Conservation (phyloP, 2,888 invertebrate genomes). For the Hirtodrosophila cameraria region DNA sequence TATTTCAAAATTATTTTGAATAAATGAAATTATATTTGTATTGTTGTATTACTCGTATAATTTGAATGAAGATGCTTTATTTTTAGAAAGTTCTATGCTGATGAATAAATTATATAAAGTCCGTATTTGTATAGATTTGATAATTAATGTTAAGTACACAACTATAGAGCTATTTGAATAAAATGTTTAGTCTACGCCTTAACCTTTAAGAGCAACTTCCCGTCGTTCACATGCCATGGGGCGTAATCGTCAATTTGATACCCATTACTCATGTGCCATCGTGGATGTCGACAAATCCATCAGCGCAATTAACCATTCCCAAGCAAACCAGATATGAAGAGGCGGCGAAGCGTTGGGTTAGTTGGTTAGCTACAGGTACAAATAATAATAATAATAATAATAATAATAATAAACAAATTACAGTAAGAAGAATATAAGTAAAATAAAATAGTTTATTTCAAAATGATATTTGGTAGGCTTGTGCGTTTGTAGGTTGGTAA, state of each 20-base stretch:
- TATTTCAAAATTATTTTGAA: no score
- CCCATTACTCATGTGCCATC: conserved; percentile 68
- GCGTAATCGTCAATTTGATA: conserved; percentile 64
- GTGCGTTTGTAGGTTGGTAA: conserved; percentile 43
- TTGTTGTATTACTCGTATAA: no score
- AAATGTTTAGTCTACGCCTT: not conserved
- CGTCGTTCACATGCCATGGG: conserved; percentile 14
- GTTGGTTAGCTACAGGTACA: not conserved
- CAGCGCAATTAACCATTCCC: conserved; percentile 33
- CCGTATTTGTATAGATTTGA: no score
- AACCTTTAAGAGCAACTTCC: not conserved
- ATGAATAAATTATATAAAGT: no score
- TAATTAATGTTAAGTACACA: no score
- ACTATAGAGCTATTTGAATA: no score
- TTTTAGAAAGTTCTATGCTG: no score
- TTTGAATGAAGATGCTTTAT: no score
- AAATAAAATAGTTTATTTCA: conserved; percentile 21
- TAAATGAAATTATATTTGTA: no score
- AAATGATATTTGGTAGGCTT: conserved; percentile 17
- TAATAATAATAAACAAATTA: conserved; percentile 57
- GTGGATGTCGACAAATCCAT: conserved; percentile 62
- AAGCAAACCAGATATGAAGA: conserved; percentile 6
- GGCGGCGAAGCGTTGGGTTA: conserved; percentile 21
- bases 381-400: no score
- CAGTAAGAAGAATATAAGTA: conserved; percentile 3